Base-by-base conservation (phyloP, 1,140 invertebrate species). In the Agraylea sexmaculata region DNA sequence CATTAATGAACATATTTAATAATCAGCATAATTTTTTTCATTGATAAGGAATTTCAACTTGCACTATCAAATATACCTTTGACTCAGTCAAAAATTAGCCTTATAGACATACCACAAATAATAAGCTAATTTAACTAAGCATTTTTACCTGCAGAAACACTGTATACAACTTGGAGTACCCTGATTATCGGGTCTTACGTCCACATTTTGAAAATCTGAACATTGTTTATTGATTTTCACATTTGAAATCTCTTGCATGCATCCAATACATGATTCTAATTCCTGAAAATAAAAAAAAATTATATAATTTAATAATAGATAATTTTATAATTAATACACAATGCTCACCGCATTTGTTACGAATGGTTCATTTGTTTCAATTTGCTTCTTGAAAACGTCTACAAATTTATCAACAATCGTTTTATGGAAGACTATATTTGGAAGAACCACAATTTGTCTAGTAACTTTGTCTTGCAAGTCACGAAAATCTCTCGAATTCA, bases 181-280 rank as follows among this genome's bases (percentile, higher is more conserved):
- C 28, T 52, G 31, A 35, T 42, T 40, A 52, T 44, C 46, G 42
- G 52, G 54, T 49, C 62, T 48, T 38, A 53, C 39, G 49, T 59
- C 58, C 42, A 55, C 87, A 92, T 30, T 36, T 22, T 17, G n/a
- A 11, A 16, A 7, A 11, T 42, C 30, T 11, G 28, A n/a, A 22
- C 49, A 51, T 21, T 73, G 68, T 55, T 81, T 83, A 29, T 76
- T 68, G 6, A 94, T 62, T 64, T 90, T 91, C 5, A 92, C 75
- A 59, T 88, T 80, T 1, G 88, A 77, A 23, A 57, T 55, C 29
- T 68, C 72, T 56, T 84, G 75, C 79, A 90, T 87, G 54, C 90
- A 94, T 4, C 87, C 88, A 49, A 91, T 84, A 54, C 90, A 93
- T 19, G 74, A 67, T 37, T 89, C 84, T 22, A 81, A 55, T 45